Evolutionary conservation across 1,140 invertebrate genomes (phyloP).

Genomic region (Pseudomyrmex sp.): DNA sequence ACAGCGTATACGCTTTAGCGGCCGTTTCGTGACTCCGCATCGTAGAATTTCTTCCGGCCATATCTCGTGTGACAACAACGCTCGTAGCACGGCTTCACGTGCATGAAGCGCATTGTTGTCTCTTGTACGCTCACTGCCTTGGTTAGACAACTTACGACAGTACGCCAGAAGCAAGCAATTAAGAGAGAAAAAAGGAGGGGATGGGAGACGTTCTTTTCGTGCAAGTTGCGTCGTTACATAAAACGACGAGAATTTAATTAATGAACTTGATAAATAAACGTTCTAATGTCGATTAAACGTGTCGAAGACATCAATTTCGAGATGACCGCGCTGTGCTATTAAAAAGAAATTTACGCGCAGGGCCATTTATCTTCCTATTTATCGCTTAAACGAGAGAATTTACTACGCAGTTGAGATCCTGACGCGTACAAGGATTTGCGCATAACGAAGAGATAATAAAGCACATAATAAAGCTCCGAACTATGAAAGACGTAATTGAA

Average conservation of each 20-base stretch:
- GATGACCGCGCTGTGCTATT: background rate
- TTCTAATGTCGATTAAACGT: background rate
- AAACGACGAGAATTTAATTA: background rate
- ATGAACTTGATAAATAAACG: slow-evolving; percentile 18
- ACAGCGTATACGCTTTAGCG: background rate
- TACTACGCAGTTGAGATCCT: background rate
- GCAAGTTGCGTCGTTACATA: background rate
- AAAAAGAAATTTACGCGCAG: slow-evolving; percentile 1
- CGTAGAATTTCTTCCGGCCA: slow-evolving; percentile 1
- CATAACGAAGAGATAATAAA: background rate
- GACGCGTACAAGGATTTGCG: background rate
- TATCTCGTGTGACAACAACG: slow-evolving; percentile 11
- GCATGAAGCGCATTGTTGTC: slow-evolving; percentile 1
- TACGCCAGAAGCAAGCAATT: background rate
- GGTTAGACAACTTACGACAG: slow-evolving; percentile 30
- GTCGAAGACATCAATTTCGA: background rate
- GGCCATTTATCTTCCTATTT: background rate
- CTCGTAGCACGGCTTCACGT: slow-evolving; percentile 10
- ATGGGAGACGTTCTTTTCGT: background rate
- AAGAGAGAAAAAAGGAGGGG: background rate
- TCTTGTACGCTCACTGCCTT: background rate
- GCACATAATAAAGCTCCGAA: background rate
- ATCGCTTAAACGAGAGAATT: background rate
- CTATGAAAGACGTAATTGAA: background rate
- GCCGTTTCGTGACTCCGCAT: background rate